Conservation (phyloP, 2,797 vertebrate genomes). For the Mastacembelus armatus region DNA sequence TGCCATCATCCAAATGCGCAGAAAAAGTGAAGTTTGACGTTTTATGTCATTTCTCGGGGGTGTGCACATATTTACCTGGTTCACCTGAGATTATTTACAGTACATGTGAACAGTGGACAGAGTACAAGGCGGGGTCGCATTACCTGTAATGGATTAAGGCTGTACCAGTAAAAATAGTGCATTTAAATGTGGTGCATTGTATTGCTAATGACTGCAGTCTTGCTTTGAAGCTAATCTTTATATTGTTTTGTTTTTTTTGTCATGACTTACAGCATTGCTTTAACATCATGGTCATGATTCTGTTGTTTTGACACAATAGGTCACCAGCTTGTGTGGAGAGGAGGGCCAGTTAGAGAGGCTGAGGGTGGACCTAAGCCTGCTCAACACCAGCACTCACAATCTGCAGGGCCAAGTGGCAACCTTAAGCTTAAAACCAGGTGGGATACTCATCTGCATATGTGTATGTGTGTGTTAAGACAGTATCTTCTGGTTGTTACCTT, state of each 20-base stretch:
- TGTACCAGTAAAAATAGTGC: no score
- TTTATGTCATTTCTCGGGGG: no score
- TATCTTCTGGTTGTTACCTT: background rate
- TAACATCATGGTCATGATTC: background rate
- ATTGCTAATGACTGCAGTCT: no score
- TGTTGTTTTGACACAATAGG: conserved; percentile 42
- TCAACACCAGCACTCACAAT: conserved; percentile 59
- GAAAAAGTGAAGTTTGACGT: no score
- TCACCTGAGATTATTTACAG: no score
- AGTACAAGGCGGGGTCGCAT: no score
- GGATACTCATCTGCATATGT: background rate
- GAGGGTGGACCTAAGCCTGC: conserved; percentile 36
- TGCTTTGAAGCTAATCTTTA: no score
- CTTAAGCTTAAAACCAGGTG: conserved; percentile 79
- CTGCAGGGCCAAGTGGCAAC: conserved; percentile 67
- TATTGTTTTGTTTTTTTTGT: background rate
- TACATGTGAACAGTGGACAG: no score
- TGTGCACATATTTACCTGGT: no score
- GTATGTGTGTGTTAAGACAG: conserved; percentile 1
- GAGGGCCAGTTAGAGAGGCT: conserved; percentile 56
- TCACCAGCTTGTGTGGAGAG: conserved; percentile 52
- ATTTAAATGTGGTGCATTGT: no score
- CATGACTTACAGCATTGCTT: background rate
- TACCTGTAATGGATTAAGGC: no score
- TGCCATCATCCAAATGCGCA: no score